These are phyloP conservation scores for Hypanus sabinus DNA, from an alignment of 2,113 vertebrate genomes.

Conservation along the genomic window DNA sequence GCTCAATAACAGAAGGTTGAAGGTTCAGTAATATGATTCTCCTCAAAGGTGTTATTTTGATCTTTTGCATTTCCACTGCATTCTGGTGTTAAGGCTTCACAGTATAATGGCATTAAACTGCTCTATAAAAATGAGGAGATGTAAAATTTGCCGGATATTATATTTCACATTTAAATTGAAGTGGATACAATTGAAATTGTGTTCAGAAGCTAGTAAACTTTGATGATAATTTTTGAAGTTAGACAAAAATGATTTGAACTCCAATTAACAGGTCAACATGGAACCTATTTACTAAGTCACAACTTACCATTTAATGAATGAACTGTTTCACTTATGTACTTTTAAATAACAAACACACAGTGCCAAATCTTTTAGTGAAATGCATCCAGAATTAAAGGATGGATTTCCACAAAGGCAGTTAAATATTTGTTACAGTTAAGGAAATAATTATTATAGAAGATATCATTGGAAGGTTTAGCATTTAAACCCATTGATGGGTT, in stretches of 20 bases:
- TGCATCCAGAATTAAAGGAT: not conserved
- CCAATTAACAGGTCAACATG: not conserved
- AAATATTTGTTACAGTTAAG: not conserved
- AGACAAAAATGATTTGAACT: not conserved
- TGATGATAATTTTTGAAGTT: not conserved
- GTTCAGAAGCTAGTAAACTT: too few relatives aligned
- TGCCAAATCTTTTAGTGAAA: not conserved
- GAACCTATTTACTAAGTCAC: not conserved
- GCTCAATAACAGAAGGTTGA: constrained; percentile 22
- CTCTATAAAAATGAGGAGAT: not conserved
- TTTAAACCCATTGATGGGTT: not conserved
- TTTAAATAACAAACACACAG: too few relatives aligned
- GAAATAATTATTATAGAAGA: not conserved
- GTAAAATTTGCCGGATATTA: not conserved
- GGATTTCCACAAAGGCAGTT: not conserved
- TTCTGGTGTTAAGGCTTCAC: not conserved
- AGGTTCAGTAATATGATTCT: constrained; percentile 17
- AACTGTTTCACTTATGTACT: not conserved
- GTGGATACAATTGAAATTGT: not conserved
- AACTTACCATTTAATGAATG: not conserved
- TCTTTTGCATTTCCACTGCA: not conserved
- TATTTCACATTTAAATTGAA: not conserved
- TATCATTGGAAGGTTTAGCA: not conserved
- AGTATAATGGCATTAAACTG: not conserved
- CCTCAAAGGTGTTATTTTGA: not conserved